Evolutionary conservation across 2,113 vertebrate species (phyloP), one percentile per base, ranked within the genome.

Genomic region (Malurus cyaneus): DNA sequence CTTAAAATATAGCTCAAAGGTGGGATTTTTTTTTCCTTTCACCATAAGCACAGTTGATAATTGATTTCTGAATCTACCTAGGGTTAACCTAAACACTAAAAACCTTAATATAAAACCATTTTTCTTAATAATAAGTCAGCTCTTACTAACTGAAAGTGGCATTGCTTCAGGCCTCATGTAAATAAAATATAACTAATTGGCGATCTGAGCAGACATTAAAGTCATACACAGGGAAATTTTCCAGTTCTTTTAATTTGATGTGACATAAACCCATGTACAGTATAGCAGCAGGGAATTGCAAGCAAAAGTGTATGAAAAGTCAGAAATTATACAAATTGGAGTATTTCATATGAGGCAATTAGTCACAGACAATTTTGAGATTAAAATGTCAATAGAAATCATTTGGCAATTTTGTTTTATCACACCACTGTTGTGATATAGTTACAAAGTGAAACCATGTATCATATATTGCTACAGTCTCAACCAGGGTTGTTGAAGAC

Each of bases 141-240:
- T 47, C n/a, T 32, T 66, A 47, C 14, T 74, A 80, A 62, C 26
- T 44, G 31, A 59, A 83, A 79, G 28, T n/a, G 28, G 5, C 4
- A 88, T 66, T 82, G 31, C 31, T 76, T 76, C 19, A 79, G 57
- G 32, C 3, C 1, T 34, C 8, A 26, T 24, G 18, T 65, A 85
- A 95, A 77, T 80, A 87, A 88, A 89, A 88, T 49, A 89, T 60
- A 93, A 67, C 25, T 65, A 81, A 77, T 73, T 70, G 21, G 54
- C 64, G 42, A 73, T 82, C 54, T 76, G 76, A 96, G 42, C 5
- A 61, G 36, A 94, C 92, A 69, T 20, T 69, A 7, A 60, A 79
- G 12, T 46, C 25, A 79, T 20, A 69, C 6, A 86, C 61, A 76
- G 41, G 21, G 6, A 12, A 66, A 3, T 53, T 47, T 71, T 62